These are phyloP conservation scores for Chroicocephalus ridibundus DNA, from an alignment of 2,113 vertebrate genomes.

Conservation along the genomic window DNA sequence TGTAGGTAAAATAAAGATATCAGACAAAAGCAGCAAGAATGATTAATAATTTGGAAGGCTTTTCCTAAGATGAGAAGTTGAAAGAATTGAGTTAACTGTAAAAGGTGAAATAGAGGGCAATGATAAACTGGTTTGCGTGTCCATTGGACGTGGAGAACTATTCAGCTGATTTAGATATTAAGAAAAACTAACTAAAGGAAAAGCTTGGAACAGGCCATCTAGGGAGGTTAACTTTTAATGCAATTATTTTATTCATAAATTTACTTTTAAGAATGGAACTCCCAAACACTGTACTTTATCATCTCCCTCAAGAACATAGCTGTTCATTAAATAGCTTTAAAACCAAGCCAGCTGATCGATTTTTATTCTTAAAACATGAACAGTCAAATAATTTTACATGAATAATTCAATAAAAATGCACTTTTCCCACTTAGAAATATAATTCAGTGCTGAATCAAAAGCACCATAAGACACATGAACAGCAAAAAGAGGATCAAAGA, in stretches of 20 bases:
- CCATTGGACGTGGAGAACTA: neutral
- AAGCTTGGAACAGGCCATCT: neutral
- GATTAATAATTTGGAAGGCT: neutral
- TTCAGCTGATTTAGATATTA: neutral
- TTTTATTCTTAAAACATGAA: conserved; percentile 16
- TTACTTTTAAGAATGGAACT: neutral
- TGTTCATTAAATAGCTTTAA: neutral
- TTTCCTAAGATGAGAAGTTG: neutral
- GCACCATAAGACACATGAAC: neutral
- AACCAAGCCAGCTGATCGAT: neutral
- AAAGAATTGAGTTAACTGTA: neutral
- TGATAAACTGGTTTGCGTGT: neutral
- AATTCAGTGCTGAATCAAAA: conserved; percentile 19
- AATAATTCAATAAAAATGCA: conserved; percentile 46
- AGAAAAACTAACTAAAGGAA: neutral
- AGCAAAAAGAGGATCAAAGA: neutral
- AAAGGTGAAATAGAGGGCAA: neutral
- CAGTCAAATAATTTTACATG: neutral
- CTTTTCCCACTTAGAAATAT: neutral
- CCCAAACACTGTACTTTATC: neutral
- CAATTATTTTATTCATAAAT: conserved; percentile 4
- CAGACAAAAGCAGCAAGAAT: neutral
- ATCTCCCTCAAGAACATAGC: neutral
- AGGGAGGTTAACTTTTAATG: neutral
- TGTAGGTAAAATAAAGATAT: neutral